These are phyloP conservation scores for Austrolebias charrua DNA, from an alignment of 2,797 vertebrate species.

Conservation along the genomic window DNA sequence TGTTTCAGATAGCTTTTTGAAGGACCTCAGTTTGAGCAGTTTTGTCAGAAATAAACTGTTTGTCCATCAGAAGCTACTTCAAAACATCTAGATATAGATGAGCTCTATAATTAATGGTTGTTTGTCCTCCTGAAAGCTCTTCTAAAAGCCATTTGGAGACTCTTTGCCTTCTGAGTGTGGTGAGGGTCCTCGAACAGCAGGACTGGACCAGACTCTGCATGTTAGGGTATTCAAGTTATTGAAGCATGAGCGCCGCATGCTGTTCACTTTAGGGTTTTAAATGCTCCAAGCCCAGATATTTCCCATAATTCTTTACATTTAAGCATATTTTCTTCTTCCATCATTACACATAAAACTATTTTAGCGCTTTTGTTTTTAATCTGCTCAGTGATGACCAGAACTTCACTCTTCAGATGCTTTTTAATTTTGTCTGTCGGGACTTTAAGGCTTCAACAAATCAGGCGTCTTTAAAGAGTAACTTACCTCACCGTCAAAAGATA, in stretches of 20 bases:
- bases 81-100: too few species aligned
- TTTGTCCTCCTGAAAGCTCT: conserved; percentile 40
- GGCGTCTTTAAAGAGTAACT: too few species aligned
- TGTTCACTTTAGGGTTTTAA: conserved; percentile 38
- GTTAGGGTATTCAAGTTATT: conserved; percentile 54
- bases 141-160: conserved; percentile 76
- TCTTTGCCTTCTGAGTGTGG: conserved; percentile 56
- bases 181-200: conserved; percentile 49
- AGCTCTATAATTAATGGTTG: neutral
- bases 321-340: neutral
- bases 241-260: conserved; percentile 79
- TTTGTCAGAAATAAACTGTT: too few species aligned
- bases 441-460: too few species aligned
- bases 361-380: too few species aligned
- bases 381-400: too few species aligned
- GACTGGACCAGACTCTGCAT: conserved; percentile 66
- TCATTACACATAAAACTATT: neutral
- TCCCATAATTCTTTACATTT: conserved; percentile 32
- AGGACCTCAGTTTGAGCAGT: too few species aligned
- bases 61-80: too few species aligned
- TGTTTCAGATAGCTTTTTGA: too few species aligned
- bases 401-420: too few species aligned
- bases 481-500: too few species aligned
- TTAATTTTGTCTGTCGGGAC: too few species aligned
- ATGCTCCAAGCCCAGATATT: conserved; percentile 12